Evolutionary conservation across 2,797 vertebrate genomes (phyloP), one percentile per base, ranked within the genome.

Genomic region (Chelidonichthys spinosus): DNA sequence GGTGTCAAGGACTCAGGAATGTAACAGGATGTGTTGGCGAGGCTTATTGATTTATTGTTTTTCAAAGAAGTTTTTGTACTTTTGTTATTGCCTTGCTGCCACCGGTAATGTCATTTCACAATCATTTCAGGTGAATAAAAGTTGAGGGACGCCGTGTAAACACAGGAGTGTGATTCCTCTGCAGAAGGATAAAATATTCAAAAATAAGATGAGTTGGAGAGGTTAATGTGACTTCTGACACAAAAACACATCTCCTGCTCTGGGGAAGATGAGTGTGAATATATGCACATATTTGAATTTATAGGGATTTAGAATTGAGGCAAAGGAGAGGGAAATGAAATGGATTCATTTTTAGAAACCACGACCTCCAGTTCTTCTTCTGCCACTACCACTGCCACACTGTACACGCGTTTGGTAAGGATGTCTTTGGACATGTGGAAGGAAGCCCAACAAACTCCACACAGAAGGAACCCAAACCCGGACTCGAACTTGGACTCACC

Each of bases 1-100:
- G 94, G 95, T 95, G 95, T 95, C 95, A 96, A 94, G 85, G 85
- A 90, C 91, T 90, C 87, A 92, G 88, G 91, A 94, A 94, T 89
- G 92, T 95, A 95, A 96, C 94, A 90, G 94, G 95, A 96, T 95
- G 91, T 95, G 92, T 91, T 93, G 91, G 89, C 92, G 93, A 94
- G 95, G 95, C 95, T 95, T 92, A 93, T 93, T 93, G 92, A 93
- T 93, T 93, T 93, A 93, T 93, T 93, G 92, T 92, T 93, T 93
- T 92, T 87, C 90, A 84, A 84, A 88, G 44, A 82, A 89, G 92
- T 85, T 90, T 92, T 86, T 88, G 84, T 90, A 88, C 90, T 92
- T 92, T 91, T 91, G 85, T 92, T 93, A 93, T 93, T 93, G 92
- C 92, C 87, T 90, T 78, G 89, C 88, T 91, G 92, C 90, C 92